phyloP scores from a whole-genome alignment of 1,140 invertebrate species.

The Micrasema minimum region DNA sequence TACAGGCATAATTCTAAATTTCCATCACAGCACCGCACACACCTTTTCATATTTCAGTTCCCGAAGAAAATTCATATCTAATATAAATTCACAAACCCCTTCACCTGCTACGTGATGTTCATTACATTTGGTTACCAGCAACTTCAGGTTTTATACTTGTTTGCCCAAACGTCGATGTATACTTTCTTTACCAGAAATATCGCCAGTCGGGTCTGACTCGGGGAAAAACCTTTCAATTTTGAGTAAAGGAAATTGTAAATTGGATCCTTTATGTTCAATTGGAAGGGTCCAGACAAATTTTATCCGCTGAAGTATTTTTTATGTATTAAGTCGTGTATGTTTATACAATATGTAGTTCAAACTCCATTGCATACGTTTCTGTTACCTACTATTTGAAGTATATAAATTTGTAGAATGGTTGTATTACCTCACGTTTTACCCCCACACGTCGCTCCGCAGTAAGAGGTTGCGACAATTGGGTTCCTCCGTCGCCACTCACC shows the following conservation, averaged over 20 bases:
- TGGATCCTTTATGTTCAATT: constrained; percentile 27
- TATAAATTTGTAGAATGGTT: too few relatives aligned
- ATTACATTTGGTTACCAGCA: constrained; percentile 26
- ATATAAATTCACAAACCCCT: constrained; percentile 29
- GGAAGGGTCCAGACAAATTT: constrained; percentile 10
- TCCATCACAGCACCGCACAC: background rate
- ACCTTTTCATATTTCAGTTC: constrained; percentile 3
- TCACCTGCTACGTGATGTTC: constrained; percentile 13
- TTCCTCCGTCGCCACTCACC: constrained; percentile 8
- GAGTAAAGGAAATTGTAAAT: constrained; percentile 33
- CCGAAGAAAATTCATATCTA: constrained; percentile 23
- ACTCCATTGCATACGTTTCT: too few relatives aligned
- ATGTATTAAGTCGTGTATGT: too few relatives aligned
- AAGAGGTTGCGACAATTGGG: constrained; percentile 31
- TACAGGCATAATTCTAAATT: too few relatives aligned
- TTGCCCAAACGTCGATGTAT: constrained; percentile 11
- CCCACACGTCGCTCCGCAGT: background rate
- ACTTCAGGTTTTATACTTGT: constrained; percentile 20
- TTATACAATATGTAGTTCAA: too few relatives aligned
- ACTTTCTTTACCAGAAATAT: constrained; percentile 4
- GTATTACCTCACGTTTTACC: too few relatives aligned
- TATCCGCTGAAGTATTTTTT: background rate
- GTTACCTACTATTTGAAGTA: too few relatives aligned
- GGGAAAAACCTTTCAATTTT: constrained; percentile 36
- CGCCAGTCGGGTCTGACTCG: constrained; percentile 2